A percentile compares a stretch with the other conserved stretches of the same genome.
Conservation (phyloP, 2,113 vertebrate genomes). For the Perccottus glenii region DNA sequence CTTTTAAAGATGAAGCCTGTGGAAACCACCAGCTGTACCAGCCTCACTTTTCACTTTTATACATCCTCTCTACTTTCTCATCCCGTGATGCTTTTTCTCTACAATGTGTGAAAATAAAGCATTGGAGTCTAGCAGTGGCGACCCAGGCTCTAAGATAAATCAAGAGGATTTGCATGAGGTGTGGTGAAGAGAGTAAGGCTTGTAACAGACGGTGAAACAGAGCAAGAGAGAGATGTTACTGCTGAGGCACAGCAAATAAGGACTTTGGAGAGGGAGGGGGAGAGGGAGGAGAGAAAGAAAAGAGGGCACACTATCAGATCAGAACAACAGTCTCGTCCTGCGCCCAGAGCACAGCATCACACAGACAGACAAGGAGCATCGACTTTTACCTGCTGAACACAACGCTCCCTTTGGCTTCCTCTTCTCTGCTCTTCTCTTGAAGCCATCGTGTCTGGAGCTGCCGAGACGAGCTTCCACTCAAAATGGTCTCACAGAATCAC, state of each 20-base stretch:
- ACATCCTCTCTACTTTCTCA: conserved; percentile 42
- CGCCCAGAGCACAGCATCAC: conserved; percentile 42
- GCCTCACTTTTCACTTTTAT: conserved; percentile 58
- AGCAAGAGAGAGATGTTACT: conserved; percentile 50
- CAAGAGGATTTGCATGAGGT: conserved; percentile 62
- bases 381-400: conserved; percentile 55
- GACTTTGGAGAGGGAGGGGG: conserved; percentile 33
- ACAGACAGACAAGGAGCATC: conserved; percentile 27
- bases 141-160: conserved; percentile 68
- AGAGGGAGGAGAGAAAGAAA: conserved; percentile 40
- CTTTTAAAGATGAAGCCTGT: conserved; percentile 50
- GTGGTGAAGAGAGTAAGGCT: conserved; percentile 46
- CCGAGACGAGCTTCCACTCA: conserved; percentile 54
- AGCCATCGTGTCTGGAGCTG: conserved; percentile 35
- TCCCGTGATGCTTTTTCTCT: conserved; percentile 37
- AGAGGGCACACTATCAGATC: conserved; percentile 55
- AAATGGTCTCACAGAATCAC: conserved; percentile 41
- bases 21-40: conserved; percentile 54
- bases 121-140: conserved; percentile 61
- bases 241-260: conserved; percentile 63
- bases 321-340: conserved; percentile 51
- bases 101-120: conserved; percentile 64
- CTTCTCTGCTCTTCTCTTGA: conserved; percentile 25
- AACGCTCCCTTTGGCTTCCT: neutral
- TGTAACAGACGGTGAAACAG: conserved; percentile 37